Base-by-base conservation (phyloP, 2,113 vertebrate genomes). In the Platycercus adscitus region DNA sequence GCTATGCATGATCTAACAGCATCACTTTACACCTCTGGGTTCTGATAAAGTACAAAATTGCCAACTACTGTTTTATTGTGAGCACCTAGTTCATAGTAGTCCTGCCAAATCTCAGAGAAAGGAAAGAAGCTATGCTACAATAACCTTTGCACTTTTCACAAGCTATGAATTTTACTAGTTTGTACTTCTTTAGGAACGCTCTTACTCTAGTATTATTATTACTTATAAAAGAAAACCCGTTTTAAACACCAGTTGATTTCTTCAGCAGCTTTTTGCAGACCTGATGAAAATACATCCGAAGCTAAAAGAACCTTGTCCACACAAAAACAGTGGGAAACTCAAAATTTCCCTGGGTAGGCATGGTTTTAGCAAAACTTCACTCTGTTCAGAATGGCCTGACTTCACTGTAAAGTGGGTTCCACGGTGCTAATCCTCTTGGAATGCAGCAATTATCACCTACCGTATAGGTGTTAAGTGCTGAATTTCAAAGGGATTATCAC, bases 401-500 rank as follows among this genome's bases (percentile, higher is more conserved):
- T 97, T 95, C 81, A 72, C 89, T 94, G 91, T 72, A 91, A 96
- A 94, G 83, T 96, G 90, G 95, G 96, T 94, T 97, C 93, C 85
- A 93, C 64, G 96, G 88, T 81, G 95, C 79, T 97, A 97, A 96
- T 96, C 94, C 96, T 93, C 60, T 95, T 96, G 97, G 97, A 95
- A 96, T 97, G 96, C 93, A 96, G 95, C 96, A 97, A 97, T 97
- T 97, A 97, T 96, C 96, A 97, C 93, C 94, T 96, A 94, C 91
- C 91, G 9, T 96, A 96, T 97, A 97, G 96, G 96, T 97, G 96
- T 97, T 96, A 97, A 97, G 89, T 96, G 96, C 95, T 97, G 95
- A 97, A 95, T 97, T 97, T 97, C 96, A 97, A 95, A 97, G 93
- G 97, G 95, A 97, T 95, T 97, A 97, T 96, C 95, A 96, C 96